Conservation (phyloP, 2,797 vertebrate genomes). For the Phataginus tricuspis region DNA sequence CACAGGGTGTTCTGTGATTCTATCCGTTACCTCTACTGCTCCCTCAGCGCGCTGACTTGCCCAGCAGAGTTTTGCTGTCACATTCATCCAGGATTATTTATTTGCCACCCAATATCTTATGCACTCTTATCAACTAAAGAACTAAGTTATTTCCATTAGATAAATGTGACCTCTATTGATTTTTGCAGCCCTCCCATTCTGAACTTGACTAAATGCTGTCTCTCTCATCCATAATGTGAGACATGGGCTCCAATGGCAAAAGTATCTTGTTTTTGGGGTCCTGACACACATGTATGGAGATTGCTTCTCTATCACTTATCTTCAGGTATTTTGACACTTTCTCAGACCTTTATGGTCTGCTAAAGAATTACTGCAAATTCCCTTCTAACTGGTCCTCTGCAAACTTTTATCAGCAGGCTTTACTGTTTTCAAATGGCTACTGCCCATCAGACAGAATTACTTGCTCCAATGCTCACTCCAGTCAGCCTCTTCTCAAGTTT, state of each 20-base stretch:
- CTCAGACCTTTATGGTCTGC: constrained; percentile 32
- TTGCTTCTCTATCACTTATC: not conserved
- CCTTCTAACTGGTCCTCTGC: not conserved
- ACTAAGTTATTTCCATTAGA: constrained; percentile 35
- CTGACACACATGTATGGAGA: not conserved
- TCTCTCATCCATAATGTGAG: not conserved
- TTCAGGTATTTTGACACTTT: constrained; percentile 62
- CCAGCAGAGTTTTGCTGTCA: not conserved
- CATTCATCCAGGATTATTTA: not conserved
- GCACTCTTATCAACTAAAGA: not conserved
- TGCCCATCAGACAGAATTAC: not conserved
- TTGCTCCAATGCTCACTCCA: constrained; percentile 53
- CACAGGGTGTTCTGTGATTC: not conserved
- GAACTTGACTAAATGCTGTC: not conserved
- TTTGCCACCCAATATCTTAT: not conserved
- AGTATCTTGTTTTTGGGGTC: constrained; percentile 9
- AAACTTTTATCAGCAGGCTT: not conserved
- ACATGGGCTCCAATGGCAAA: not conserved
- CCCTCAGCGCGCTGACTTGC: not conserved
- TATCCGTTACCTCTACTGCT: not conserved
- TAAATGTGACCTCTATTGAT: not conserved
- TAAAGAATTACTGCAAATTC: not conserved
- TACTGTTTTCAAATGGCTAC: not conserved
- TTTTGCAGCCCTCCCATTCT: constrained; percentile 22
- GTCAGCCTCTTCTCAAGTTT: not conserved